Evolutionary conservation across 2,113 vertebrate genomes (phyloP).

Genomic region (Casuarius casuarius): DNA sequence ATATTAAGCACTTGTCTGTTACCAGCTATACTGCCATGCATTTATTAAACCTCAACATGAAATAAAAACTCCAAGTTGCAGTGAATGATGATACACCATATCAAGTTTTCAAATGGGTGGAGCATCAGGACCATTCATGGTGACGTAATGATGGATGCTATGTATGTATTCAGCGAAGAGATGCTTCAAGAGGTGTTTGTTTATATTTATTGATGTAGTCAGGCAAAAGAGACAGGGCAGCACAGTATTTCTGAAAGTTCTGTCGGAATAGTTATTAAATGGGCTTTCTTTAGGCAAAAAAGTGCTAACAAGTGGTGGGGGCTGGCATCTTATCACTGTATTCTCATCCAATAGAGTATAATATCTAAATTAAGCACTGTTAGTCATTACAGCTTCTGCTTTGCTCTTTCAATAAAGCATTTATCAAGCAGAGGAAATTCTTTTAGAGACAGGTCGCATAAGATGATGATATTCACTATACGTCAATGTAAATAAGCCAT

Average conservation of each 20-base stretch:
- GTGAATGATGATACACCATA: not conserved
- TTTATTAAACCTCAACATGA: not conserved
- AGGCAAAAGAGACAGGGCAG: not conserved
- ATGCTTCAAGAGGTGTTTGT: not conserved
- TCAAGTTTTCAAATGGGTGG: not conserved
- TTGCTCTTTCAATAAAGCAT: not conserved
- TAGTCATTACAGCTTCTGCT: not conserved
- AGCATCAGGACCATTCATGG: not conserved
- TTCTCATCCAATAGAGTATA: not conserved
- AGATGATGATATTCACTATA: not conserved
- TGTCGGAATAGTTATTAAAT: not conserved
- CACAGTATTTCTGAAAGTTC: not conserved
- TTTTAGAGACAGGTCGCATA: not conserved
- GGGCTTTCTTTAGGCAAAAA: not conserved
- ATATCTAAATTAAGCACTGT: not conserved
- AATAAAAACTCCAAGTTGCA: not conserved
- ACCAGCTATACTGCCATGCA: not conserved
- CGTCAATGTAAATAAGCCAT: not conserved
- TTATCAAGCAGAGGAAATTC: not conserved
- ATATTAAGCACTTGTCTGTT: not conserved
- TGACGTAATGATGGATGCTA: rapidly evolving
- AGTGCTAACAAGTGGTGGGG: not conserved
- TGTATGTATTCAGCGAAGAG: not conserved
- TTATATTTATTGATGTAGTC: not conserved
- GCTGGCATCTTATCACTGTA: not conserved